These are phyloP conservation scores for Molothrus ater DNA, from an alignment of 2,797 vertebrate genomes.

Conservation along the genomic window DNA sequence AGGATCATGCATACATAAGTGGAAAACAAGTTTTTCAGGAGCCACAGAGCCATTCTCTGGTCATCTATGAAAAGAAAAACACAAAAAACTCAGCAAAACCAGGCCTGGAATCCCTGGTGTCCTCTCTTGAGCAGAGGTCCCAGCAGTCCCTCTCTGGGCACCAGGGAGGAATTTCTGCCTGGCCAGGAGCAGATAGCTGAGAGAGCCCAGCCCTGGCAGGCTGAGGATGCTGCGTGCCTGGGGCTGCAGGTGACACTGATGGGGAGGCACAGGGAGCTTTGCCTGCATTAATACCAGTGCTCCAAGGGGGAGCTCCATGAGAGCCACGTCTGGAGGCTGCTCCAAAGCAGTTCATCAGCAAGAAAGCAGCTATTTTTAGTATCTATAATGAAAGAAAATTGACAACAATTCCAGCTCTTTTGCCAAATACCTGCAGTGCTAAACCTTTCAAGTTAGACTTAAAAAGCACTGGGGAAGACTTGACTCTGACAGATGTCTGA, in stretches of 20 bases:
- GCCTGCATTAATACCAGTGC: neutral
- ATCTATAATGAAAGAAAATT: neutral
- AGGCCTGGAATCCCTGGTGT: neutral
- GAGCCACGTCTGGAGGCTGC: neutral
- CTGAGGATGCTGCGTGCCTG: neutral
- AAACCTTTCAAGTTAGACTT: slow-evolving; percentile 3
- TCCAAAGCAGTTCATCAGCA: slow-evolving; percentile 18
- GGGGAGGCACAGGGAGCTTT: neutral
- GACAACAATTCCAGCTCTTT: slow-evolving; percentile 20
- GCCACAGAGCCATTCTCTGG: neutral
- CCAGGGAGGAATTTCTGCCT: neutral
- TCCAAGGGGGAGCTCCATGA: neutral
- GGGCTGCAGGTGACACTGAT: neutral
- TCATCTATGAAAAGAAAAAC: neutral
- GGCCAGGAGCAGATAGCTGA: neutral
- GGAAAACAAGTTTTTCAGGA: neutral
- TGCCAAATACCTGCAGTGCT: neutral
- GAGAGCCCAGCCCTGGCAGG: neutral
- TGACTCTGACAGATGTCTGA: neutral
- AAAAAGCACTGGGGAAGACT: neutral
- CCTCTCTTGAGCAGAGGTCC: neutral
- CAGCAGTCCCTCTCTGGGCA: neutral
- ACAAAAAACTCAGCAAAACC: neutral
- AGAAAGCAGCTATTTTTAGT: slow-evolving; percentile 29
- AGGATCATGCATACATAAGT: rapidly evolving